Evolutionary conservation across 2,113 vertebrate species (phyloP).

Genomic region (Tyrannus savana): DNA sequence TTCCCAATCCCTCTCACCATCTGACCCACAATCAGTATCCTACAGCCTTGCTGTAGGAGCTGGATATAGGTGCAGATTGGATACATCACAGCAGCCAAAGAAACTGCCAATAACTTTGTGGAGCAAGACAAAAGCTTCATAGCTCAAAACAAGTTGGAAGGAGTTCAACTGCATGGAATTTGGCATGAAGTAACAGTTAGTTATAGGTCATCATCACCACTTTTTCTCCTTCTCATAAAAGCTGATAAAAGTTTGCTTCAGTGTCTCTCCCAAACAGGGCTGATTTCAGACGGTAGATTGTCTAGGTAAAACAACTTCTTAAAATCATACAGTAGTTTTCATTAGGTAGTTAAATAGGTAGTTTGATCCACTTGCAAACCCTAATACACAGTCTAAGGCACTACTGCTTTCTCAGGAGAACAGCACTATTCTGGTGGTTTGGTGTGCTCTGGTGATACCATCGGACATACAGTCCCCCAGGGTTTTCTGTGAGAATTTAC

Average conservation of each 20-base stretch:
- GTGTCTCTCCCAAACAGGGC: not conserved
- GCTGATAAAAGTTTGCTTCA: not conserved
- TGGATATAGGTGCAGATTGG: not conserved
- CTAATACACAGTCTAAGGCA: not conserved
- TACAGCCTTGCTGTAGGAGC: not conserved
- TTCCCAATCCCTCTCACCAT: not conserved
- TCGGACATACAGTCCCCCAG: not conserved
- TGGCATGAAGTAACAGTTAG: not conserved
- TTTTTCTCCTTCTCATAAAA: not conserved
- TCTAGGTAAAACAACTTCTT: not conserved
- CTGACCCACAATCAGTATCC: not conserved
- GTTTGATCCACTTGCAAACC: not conserved
- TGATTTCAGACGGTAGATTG: not conserved
- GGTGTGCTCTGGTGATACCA: not conserved
- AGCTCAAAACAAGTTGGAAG: not conserved
- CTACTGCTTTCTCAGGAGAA: not conserved
- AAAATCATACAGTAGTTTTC: not conserved
- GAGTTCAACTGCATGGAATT: not conserved
- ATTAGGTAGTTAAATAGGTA: not conserved
- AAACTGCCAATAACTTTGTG: not conserved
- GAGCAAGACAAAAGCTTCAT: not conserved
- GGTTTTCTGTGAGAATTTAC: not conserved
- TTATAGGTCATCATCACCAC: not conserved
- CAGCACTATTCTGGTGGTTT: not conserved
- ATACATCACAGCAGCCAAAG: not conserved